These are phyloP conservation scores for Hippolais icterina DNA, from an alignment of 2,113 vertebrate genomes.

Conservation along the genomic window DNA sequence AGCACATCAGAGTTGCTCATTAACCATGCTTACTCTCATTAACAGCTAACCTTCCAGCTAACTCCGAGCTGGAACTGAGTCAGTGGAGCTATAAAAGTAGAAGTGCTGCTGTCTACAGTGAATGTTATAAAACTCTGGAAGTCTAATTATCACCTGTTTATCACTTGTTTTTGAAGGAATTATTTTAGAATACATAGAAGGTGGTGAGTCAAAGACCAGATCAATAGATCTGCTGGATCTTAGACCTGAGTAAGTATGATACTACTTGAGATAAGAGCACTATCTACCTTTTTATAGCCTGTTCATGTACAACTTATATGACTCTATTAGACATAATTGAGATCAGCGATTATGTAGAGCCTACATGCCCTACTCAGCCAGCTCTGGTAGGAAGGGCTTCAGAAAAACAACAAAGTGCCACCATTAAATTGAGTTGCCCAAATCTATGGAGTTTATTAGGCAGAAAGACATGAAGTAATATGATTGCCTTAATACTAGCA, in stretches of 20 bases:
- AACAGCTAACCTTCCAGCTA: not conserved
- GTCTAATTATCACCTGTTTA: not conserved
- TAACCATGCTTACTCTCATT: not conserved
- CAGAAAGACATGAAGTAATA: not conserved
- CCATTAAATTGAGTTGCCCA: not conserved
- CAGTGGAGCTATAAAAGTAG: not conserved
- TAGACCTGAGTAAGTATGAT: slow-evolving; percentile 78
- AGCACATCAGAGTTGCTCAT: not conserved
- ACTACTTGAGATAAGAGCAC: not conserved
- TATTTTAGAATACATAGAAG: slow-evolving; percentile 88
- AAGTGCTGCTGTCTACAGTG: not conserved
- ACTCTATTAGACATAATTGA: not conserved
- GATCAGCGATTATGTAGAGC: not conserved
- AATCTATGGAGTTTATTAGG: not conserved
- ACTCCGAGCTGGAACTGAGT: not conserved
- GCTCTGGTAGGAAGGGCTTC: not conserved
- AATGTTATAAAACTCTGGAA: not conserved
- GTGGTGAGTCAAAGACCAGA: slow-evolving; percentile 80
- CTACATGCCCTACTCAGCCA: not conserved
- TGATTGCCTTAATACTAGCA: not conserved
- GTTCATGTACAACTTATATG: not conserved
- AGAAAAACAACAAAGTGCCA: not conserved
- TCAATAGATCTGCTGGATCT: slow-evolving; percentile 90
- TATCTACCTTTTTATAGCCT: not conserved
- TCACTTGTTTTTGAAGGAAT: slow-evolving; percentile 76